These are phyloP conservation scores for Psammodynastes pulverulentus DNA, from an alignment of 2,113 vertebrate species.

Conservation along the genomic window DNA sequence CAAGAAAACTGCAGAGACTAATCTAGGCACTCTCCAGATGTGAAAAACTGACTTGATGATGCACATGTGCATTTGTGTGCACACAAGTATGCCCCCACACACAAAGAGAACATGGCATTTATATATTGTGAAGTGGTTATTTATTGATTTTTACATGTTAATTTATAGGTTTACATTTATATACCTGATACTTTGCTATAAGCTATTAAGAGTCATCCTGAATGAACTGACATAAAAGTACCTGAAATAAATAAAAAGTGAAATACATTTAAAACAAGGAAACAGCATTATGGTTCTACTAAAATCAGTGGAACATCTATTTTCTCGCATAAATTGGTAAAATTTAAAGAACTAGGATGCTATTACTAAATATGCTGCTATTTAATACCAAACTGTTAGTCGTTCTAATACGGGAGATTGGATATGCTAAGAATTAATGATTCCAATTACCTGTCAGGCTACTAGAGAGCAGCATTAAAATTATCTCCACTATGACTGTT, in stretches of 20 bases:
- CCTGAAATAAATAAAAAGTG: background rate
- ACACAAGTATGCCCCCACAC: background rate
- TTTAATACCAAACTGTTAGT: background rate
- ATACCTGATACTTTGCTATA: background rate
- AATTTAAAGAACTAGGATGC: background rate
- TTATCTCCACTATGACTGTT: conserved; percentile 34
- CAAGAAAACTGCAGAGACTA: background rate
- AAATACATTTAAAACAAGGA: background rate
- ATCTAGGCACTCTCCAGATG: background rate
- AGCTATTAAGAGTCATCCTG: background rate
- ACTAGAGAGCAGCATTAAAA: conserved; percentile 33
- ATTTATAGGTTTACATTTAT: background rate
- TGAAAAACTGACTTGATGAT: background rate
- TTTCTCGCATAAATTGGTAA: background rate
- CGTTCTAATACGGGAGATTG: background rate
- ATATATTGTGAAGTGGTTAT: background rate
- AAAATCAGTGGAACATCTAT: background rate
- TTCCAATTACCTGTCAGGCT: conserved; percentile 43
- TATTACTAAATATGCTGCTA: background rate
- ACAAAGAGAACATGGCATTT: background rate
- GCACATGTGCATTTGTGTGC: background rate
- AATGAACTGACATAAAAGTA: background rate
- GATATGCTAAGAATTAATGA: conserved; percentile 40
- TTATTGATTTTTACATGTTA: background rate
- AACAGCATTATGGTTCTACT: background rate